A percentile compares a stretch with the other conserved stretches of the same genome.
phyloP scores from a whole-genome alignment of 1,140 invertebrate species.

The Drosophila elegans region DNA sequence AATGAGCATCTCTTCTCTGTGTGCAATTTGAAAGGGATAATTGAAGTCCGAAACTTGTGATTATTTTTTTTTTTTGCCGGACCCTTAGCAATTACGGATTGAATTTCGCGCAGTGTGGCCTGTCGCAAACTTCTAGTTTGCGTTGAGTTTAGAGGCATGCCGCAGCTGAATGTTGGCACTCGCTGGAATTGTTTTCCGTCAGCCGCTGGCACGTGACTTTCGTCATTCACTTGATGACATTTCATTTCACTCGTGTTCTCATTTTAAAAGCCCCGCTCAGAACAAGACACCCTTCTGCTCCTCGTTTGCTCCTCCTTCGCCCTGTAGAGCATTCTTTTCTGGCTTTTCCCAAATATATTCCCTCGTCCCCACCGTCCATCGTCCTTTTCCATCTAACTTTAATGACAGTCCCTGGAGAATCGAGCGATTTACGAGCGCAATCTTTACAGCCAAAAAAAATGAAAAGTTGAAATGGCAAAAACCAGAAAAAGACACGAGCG shows the following conservation, averaged over 20 bases:
- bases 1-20: too few species aligned
- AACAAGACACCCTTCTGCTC: constrained; percentile 15
- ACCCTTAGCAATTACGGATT: neutral
- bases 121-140: constrained; percentile 20
- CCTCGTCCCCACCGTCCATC: neutral
- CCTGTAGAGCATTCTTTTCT: neutral
- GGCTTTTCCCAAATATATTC: neutral
- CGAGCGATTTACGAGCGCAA: constrained; percentile 50
- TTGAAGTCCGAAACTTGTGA: neutral
- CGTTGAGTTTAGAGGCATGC: constrained; percentile 38
- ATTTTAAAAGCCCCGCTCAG: constrained; percentile 17
- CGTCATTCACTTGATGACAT: constrained; percentile 46
- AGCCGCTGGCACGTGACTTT: constrained; percentile 53
- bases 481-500: constrained; percentile 3
- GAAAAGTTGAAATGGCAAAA: constrained; percentile 32
- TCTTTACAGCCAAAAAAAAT: constrained; percentile 36
- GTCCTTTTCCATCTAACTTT: constrained; percentile 26
- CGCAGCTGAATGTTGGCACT: constrained; percentile 54
- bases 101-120: constrained; percentile 3
- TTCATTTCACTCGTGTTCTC: constrained; percentile 42
- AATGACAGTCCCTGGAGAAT: constrained; percentile 38
- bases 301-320: neutral
- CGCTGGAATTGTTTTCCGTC: constrained; percentile 53
- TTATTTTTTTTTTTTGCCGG: constrained; percentile 14
- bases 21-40: too few species aligned